Evolutionary conservation across 2,113 vertebrate species (phyloP).

Genomic region (Narcine bancroftii): DNA sequence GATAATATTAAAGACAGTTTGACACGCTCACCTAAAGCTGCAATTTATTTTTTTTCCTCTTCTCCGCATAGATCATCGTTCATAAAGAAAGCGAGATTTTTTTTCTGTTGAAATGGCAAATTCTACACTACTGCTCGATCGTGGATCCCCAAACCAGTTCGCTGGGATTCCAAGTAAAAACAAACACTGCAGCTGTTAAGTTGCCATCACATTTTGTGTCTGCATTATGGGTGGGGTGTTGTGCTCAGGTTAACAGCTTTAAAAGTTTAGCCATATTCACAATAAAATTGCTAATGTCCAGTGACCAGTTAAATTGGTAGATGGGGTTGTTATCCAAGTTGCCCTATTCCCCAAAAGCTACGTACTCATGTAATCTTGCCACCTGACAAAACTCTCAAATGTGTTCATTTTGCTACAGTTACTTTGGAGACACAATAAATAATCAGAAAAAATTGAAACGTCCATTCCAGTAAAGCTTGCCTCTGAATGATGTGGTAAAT

Average conservation of each 20-base stretch:
- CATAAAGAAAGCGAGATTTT: slow-evolving; percentile 9
- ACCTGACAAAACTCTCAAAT: not conserved
- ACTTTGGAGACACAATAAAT: not conserved
- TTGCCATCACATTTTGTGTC: not conserved
- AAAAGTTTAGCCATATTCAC: not conserved
- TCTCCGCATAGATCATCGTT: not conserved
- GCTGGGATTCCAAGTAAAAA: not conserved
- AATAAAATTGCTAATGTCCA: not conserved
- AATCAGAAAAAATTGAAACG: not conserved
- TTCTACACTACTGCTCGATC: not conserved
- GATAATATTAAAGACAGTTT: slow-evolving; percentile 23
- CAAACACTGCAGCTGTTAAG: not conserved
- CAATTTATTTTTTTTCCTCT: not conserved
- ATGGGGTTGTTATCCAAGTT: not conserved
- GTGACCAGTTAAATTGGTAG: not conserved
- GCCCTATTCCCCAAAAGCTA: not conserved
- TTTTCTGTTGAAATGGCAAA: not conserved
- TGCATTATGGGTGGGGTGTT: not conserved
- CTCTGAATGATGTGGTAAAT: not conserved
- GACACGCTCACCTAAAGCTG: slow-evolving; percentile 24
- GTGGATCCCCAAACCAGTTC: not conserved
- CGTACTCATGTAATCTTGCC: not conserved
- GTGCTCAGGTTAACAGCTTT: not conserved
- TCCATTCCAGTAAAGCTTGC: not conserved
- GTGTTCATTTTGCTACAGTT: not conserved